Percentiles rank a stretch among this genome's conserved stretches.
phyloP scores from a whole-genome alignment of 35 echinoderm and acorn worm species.

The Diadema setosum region DNA sequence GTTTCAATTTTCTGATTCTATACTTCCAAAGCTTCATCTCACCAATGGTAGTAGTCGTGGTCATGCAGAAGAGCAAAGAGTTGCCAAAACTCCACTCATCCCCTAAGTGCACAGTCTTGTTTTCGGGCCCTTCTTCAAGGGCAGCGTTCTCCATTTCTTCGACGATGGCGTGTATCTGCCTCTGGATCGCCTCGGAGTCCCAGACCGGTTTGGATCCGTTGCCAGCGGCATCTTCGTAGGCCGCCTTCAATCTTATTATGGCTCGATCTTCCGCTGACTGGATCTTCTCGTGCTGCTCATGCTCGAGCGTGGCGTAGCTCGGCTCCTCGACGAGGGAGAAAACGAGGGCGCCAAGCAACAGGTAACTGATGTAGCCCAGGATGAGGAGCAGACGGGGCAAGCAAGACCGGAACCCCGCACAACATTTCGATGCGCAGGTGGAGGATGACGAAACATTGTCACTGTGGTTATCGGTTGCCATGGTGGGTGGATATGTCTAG shows the following conservation, averaged over 20 bases:
- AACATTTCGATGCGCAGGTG: too few species aligned
- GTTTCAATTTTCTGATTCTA: too few species aligned
- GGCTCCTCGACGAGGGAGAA: conserved; percentile 21
- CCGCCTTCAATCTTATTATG: neutral
- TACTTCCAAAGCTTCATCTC: too few species aligned
- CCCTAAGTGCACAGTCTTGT: neutral
- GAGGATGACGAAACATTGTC: neutral
- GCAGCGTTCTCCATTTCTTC: neutral
- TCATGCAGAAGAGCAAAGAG: conserved; percentile 66
- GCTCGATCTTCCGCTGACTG: neutral
- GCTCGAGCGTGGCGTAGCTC: neutral
- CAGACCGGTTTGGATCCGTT: neutral
- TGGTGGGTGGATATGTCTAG: too few species aligned
- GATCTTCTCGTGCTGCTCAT: neutral
- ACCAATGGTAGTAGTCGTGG: conserved; percentile 64
- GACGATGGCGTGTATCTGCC: neutral
- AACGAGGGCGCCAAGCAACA: conserved; percentile 29
- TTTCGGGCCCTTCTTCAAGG: neutral
- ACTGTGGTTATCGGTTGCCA: neutral
- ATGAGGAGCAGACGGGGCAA: conserved; percentile 27
- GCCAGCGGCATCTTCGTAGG: neutral
- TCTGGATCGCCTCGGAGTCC: neutral
- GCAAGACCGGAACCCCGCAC: neutral
- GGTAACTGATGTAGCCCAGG: conserved; percentile 30
- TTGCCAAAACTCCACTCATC: conserved; percentile 23